Evolutionary conservation across 2,888 invertebrate species (phyloP).

Genomic region (Cordilura impudica): DNA sequence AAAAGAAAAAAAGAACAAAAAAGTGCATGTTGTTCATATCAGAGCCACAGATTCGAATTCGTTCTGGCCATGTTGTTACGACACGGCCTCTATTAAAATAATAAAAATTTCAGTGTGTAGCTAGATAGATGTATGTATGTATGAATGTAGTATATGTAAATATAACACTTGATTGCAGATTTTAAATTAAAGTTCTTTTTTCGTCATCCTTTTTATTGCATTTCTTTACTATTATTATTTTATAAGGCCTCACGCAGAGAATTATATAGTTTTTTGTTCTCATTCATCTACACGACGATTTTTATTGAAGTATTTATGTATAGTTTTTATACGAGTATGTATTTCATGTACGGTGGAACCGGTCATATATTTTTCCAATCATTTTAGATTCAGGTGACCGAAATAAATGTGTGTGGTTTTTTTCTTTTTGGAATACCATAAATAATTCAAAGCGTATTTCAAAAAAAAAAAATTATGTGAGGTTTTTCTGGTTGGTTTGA

Average conservation of each 20-base stretch:
- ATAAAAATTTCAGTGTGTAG: constrained; percentile 1
- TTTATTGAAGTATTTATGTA: too few species aligned
- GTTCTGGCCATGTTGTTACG: constrained; percentile 57
- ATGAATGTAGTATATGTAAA: constrained; percentile 46
- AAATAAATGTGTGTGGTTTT: constrained; percentile 30
- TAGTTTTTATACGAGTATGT: too few species aligned
- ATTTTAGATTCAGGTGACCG: constrained; percentile 12
- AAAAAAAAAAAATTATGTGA: constrained; percentile 32
- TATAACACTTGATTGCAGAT: constrained; percentile 58
- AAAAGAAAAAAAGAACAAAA: constrained; percentile 14
- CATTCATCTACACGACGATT: too few species aligned
- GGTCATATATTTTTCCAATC: constrained; percentile 2
- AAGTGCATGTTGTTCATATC: not conserved
- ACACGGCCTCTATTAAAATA: constrained; percentile 23
- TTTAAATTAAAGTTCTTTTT: constrained; percentile 53
- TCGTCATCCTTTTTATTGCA: not conserved
- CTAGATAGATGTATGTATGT: not conserved
- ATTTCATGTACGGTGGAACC: not conserved
- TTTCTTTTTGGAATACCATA: constrained; percentile 37
- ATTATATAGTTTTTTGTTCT: constrained; percentile 45
- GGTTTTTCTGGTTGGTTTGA: constrained; percentile 68
- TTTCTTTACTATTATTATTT: constrained; percentile 31
- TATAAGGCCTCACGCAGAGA: constrained; percentile 40
- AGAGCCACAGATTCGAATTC: constrained; percentile 31
- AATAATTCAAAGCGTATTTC: constrained; percentile 38